Base-by-base conservation (phyloP, 1,140 invertebrate genomes). In the Nasonia longicornis region DNA sequence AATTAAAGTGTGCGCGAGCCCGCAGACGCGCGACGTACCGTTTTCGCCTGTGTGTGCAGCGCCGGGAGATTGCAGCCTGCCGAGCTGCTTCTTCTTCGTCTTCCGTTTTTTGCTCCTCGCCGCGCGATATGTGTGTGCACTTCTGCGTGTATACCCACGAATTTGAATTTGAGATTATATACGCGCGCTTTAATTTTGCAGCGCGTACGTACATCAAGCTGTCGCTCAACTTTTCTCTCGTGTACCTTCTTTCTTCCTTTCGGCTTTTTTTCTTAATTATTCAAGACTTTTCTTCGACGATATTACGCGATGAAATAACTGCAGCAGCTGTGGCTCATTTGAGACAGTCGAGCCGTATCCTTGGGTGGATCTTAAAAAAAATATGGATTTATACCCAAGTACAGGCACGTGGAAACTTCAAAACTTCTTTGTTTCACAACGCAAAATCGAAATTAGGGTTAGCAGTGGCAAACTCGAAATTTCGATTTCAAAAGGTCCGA, bases 131-230 rank as follows among this genome's bases (percentile, higher is more conserved):
- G 29, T 35, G 67, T 35, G 31, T 6, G 31, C 3, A 35, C 3
- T 35, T 3, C 14, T 69, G 29, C 1, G 26, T 38, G n/a, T 58
- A 58, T 35, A 7, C 26, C 22, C 16, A 31, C 35, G 31, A 72
- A 72, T 72, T 72, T 72, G 70, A 72, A 72, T 72, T 45, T 72
- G 70, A 72, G 42, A 72, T 72, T 38, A 48, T 22, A 58, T 58
- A 58, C 52, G 52, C 52, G 70, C 70, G 29, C 69, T 70, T 70
- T 70, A 70, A 70, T 72, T 72, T 48, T 72, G 6, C 11, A 26
- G 20, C 52, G 52, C 52, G 48, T 58, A 58, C 2, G 52, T 16
- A 16, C 14, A 58, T 20, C 69, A 38, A 70, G 69, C 69, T 70
- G 69, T 70, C 31, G 69, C 31, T 31, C 69, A 14, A 38, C 35